Evolutionary conservation across 2,113 vertebrate species (phyloP), one percentile per base, ranked within the genome.

Genomic region (Capricornis sumatraensis): DNA sequence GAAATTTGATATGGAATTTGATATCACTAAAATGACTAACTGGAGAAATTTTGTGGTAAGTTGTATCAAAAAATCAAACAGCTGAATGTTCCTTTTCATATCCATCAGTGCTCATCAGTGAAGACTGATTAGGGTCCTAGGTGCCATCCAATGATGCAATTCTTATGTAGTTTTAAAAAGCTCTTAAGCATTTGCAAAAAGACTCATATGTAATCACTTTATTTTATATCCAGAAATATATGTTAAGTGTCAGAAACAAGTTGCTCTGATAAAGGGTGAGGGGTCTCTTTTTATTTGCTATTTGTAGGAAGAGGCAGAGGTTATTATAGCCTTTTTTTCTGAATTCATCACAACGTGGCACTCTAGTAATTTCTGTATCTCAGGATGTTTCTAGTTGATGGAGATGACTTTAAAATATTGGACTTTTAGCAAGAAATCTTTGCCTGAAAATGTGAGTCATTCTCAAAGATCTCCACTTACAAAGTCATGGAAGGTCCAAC

Each of bases 291-390:
- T 40, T 60, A 50, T 97, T 94, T 93, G 19, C 6, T 67, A 60
- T 95, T 95, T 93, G 21, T 93, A 43, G 1, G 57, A 76, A 50
- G 12, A 92, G 36, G 23, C 55, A 90, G 57, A 94, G 27, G 12
- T 89, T 83, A 55, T 58, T 83, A 25, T 47, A 57, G 30, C 16
- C 25, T 88, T 92, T 88, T 15, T 55, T 85, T 98, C 74, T 91
- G 2, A 1, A 92, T 55, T 96, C 95, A 93, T 98, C 98, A 98
- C 98, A 45, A 57, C 55, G 98, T 60, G 98, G 98, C 98, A 97
- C 95, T 98, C 78, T 97, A 98, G 97, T 95, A 97, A 21, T 43
- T 98, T 97, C 90, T 98, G 21, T 96, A 30, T 40, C 19, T 76
- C 21, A 0, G n/a, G 28, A 67, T 82, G 33, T 1, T 91, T 81